These are phyloP conservation scores for Synergus itoensis DNA, from an alignment of 2,888 invertebrate genomes.

Conservation along the genomic window DNA sequence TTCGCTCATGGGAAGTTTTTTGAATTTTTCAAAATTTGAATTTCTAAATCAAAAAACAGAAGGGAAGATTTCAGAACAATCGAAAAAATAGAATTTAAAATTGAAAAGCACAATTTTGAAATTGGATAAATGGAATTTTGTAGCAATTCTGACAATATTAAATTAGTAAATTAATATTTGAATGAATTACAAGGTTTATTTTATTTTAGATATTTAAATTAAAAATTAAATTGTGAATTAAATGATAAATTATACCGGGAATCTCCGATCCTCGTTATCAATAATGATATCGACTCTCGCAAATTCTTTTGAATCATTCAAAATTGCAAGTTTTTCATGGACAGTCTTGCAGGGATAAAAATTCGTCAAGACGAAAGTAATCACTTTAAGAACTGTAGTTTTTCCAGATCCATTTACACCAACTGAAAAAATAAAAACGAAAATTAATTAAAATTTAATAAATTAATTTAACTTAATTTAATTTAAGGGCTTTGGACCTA, in stretches of 20 bases:
- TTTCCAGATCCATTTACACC: constrained; percentile 16
- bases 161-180: too few species aligned
- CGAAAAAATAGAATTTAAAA: too few species aligned
- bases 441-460: too few species aligned
- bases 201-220: constrained; percentile 1
- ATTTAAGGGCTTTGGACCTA: too few species aligned
- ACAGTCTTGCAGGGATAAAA: background rate
- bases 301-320: background rate
- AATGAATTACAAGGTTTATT: background rate
- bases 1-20: too few species aligned
- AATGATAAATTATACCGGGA: background rate
- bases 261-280: background rate
- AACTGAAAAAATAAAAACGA: background rate
- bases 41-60: too few species aligned
- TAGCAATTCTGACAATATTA: too few species aligned
- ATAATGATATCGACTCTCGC: constrained; percentile 9
- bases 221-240: background rate
- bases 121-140: too few species aligned
- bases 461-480: too few species aligned
- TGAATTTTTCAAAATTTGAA: too few species aligned
- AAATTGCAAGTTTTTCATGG: background rate
- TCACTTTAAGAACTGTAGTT: background rate
- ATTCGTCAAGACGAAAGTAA: constrained; percentile 20
- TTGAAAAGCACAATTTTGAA: too few species aligned
- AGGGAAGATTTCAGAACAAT: too few species aligned